phyloP scores from a whole-genome alignment of 2,888 invertebrate genomes.

The Trichopria drosophilae region DNA sequence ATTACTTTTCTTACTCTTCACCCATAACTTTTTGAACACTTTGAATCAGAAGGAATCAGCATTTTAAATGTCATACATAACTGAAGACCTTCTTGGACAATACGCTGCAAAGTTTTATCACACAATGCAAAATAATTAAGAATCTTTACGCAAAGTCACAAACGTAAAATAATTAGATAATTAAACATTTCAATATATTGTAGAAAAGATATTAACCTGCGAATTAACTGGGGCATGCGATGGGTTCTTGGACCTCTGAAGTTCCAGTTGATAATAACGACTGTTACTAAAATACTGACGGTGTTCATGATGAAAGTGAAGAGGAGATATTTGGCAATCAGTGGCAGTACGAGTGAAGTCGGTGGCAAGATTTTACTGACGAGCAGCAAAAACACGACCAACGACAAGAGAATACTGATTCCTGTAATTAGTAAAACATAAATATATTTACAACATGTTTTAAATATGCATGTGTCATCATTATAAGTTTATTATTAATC shows the following conservation, averaged over 20 bases:
- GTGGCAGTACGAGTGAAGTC: constrained; percentile 94
- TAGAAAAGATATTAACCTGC: constrained; percentile 60
- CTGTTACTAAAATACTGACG: constrained; percentile 97
- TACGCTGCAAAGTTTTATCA: no score
- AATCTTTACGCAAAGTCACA: no score
- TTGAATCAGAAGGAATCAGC: no score
- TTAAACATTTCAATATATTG: no score
- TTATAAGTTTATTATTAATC: no score
- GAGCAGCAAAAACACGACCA: constrained; percentile 97
- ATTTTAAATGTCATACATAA: no score
- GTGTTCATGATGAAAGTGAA: constrained; percentile 99
- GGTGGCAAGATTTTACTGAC: constrained; percentile 99
- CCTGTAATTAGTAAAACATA: constrained; percentile 61
- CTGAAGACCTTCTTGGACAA: no score
- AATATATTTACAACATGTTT: neutral
- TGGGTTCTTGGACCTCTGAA: constrained; percentile 97
- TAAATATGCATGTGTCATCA: no score
- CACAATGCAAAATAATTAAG: no score
- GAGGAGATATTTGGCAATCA: constrained; percentile 97
- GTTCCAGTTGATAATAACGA: constrained; percentile 99
- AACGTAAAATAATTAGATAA: no score
- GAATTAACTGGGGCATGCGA: constrained; percentile 83
- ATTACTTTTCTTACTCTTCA: no score
- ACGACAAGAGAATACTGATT: constrained; percentile 97
- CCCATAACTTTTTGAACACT: no score